Evolutionary conservation across 2,797 vertebrate genomes (phyloP), one percentile per base, ranked within the genome.

Genomic region (Tapera naevia): DNA sequence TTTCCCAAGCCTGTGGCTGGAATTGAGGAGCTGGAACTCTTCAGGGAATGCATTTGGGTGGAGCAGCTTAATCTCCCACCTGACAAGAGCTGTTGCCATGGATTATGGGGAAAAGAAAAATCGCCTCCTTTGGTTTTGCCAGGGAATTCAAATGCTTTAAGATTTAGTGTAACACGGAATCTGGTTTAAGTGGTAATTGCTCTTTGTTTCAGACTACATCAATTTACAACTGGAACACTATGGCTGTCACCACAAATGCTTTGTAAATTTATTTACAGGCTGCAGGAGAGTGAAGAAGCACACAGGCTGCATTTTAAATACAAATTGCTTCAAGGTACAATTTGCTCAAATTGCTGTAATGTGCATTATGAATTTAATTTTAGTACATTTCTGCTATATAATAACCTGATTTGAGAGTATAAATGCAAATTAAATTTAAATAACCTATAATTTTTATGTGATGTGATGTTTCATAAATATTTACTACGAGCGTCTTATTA

Each of bases 341-440:
- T 97, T 97, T 96, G 92, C 86, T 89, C 74, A 93, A 84, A 93
- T 96, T 91, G 93, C 93, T 95, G 88, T 96, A 95, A 95, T 95
- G 93, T 79, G 75, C 88, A 92, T 96, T 97, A 97, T 95, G 95
- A 95, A 96, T 97, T 97, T 96, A 97, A 97, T 97, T 97, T 95
- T 81, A 74, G 92, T 89, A 81, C 54, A 92, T 97, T 96, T 94
- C 86, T 89, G 64, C 86, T 72, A 83, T 94, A 95, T 95, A 96
- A 96, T 96, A 97, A 96, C 83, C 81, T 57, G 92, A 96, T 95
- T 93, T 96, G 92, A 88, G 96, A 94, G 83, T 87, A 92, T 88
- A 95, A 95, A 95, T 92, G 88, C 75, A 96, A 96, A 97, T 97
- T 95, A 96, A 91, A 96, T 96, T 93, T 91, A 94, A 96, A 95